Conservation (phyloP, 2,113 vertebrate genomes). For the Pedetes capensis region DNA sequence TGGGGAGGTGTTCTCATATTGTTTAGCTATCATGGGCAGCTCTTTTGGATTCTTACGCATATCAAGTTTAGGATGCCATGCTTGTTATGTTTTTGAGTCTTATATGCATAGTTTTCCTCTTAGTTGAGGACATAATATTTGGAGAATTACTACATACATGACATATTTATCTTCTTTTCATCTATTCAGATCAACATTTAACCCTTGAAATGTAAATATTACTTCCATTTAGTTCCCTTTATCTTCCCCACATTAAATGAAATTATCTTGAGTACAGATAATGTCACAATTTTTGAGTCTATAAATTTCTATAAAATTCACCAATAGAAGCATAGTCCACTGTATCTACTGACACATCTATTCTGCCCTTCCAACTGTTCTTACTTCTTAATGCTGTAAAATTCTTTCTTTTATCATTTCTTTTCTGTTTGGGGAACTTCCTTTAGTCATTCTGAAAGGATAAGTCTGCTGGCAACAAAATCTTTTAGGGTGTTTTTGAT, state of each 20-base stretch:
- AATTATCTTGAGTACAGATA: background rate
- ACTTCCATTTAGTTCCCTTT: background rate
- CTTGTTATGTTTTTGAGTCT: too few species aligned
- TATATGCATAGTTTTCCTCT: too few species aligned
- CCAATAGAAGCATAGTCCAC: background rate
- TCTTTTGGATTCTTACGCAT: too few species aligned
- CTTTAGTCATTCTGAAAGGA: background rate
- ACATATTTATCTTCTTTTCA: background rate
- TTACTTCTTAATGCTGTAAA: background rate
- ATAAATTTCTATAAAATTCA: background rate
- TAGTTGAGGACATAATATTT: too few species aligned
- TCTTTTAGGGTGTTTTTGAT: too few species aligned
- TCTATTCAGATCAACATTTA: background rate
- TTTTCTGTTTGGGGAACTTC: background rate
- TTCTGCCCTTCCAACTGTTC: background rate
- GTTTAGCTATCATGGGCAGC: too few species aligned
- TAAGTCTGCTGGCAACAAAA: background rate
- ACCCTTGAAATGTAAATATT: background rate
- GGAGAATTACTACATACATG: too few species aligned
- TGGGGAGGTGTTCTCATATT: background rate
- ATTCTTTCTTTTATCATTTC: background rate
- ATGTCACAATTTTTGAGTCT: background rate
- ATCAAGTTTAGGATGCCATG: too few species aligned
- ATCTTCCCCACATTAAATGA: background rate
- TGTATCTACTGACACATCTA: too few species aligned